Percentiles rank a stretch among this genome's conserved stretches.
Evolutionary conservation across 2,888 invertebrate species (phyloP).

Genomic region (Polia nebulosa): DNA sequence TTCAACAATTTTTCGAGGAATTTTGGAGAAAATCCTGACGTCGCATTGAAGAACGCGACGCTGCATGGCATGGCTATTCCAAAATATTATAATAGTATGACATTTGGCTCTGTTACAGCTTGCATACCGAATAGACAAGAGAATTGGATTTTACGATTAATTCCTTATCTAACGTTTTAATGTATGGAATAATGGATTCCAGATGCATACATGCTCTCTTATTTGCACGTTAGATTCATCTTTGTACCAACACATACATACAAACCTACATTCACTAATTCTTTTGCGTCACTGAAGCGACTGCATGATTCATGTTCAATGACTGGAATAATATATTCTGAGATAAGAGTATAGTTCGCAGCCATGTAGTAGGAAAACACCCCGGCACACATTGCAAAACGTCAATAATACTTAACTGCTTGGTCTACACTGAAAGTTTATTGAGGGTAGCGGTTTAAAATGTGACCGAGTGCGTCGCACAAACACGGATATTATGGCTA

Average conservation of each 20-base stretch:
- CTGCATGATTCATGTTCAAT: slow-evolving; percentile 37
- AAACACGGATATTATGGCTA: slow-evolving; percentile 44
- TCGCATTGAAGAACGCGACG: slow-evolving; percentile 16
- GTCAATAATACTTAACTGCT: slow-evolving; percentile 34
- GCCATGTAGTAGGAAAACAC: slow-evolving; percentile 23
- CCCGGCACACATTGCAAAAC: slow-evolving; percentile 18
- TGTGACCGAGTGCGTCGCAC: slow-evolving; percentile 31
- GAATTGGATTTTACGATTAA: slow-evolving; percentile 9
- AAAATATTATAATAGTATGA: slow-evolving; percentile 52
- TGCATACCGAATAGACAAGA: slow-evolving; percentile 23
- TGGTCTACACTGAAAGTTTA: slow-evolving; percentile 39
- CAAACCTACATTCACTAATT: slow-evolving; percentile 2
- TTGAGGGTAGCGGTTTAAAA: slow-evolving; percentile 45
- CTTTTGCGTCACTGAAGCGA: slow-evolving; percentile 15
- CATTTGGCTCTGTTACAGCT: slow-evolving; percentile 52
- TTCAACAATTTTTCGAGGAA: slow-evolving; percentile 39
- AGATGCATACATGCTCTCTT: slow-evolving; percentile 1
- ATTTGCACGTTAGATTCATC: slow-evolving; percentile 11
- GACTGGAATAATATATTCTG: slow-evolving; percentile 50
- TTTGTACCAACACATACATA: slow-evolving; percentile 9
- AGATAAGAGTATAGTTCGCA: slow-evolving; percentile 24
- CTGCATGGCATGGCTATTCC: slow-evolving; percentile 8
- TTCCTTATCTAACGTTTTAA: slow-evolving; percentile 10
- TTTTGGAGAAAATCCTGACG: slow-evolving; percentile 30
- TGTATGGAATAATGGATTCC: not conserved